A percentile compares a stretch with the other conserved stretches of the same genome.
Evolutionary conservation across 2,888 invertebrate species (phyloP).

Genomic region (Halictus ligatus): DNA sequence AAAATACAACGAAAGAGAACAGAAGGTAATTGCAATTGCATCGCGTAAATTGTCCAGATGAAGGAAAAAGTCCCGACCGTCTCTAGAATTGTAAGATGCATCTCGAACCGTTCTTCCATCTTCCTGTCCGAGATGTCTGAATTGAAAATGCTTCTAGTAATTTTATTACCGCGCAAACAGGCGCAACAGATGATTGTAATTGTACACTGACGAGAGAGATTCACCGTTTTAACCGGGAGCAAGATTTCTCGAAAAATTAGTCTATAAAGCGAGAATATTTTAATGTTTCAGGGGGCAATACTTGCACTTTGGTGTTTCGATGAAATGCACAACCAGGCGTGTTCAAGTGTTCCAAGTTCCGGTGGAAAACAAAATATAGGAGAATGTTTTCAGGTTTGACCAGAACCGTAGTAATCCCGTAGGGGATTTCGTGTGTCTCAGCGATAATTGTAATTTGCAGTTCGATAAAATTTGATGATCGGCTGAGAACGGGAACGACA

Average conservation of each 20-base stretch:
- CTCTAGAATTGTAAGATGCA: neutral
- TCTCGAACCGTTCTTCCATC: neutral
- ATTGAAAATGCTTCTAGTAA: neutral
- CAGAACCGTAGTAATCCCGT: neutral
- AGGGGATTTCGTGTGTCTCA: neutral
- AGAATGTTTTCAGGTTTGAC: neutral
- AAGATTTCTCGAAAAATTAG: too few relatives aligned
- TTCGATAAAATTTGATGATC: neutral
- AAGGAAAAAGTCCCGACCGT: neutral
- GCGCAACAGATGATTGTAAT: neutral
- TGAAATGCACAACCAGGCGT: too few relatives aligned
- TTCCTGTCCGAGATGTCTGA: neutral
- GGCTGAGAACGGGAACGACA: neutral
- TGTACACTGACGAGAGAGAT: neutral
- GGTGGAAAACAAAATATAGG: too few relatives aligned
- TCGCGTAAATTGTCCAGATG: constrained; percentile 3
- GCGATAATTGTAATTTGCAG: neutral
- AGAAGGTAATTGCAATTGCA: constrained; percentile 4
- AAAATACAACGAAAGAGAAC: neutral
- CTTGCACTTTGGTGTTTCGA: too few relatives aligned
- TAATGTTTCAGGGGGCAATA: neutral
- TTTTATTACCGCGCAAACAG: neutral
- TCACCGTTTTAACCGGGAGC: too few relatives aligned
- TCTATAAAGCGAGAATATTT: too few relatives aligned
- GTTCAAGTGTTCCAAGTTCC: too few relatives aligned